These are phyloP conservation scores for Cryptocheilus praepositus DNA, from an alignment of 2,888 invertebrate species.

Conservation along the genomic window DNA sequence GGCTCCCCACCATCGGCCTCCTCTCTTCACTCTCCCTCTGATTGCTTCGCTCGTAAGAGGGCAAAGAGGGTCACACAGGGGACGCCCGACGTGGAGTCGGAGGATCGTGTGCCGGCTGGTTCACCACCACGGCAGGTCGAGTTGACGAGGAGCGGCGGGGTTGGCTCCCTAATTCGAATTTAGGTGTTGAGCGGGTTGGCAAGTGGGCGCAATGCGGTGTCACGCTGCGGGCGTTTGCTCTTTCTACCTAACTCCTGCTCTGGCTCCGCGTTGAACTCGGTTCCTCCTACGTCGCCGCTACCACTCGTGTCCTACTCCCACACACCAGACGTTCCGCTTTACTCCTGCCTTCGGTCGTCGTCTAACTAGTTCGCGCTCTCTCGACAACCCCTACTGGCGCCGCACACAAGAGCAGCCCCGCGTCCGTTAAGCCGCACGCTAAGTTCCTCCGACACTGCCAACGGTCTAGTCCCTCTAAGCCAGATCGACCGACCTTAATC, in stretches of 20 bases:
- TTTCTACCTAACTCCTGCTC: constrained; percentile 47
- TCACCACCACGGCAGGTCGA: constrained; percentile 40
- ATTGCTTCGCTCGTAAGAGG: constrained; percentile 35
- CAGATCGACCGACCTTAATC: constrained; percentile 57
- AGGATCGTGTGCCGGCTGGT: constrained; percentile 22
- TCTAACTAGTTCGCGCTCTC: constrained; percentile 3
- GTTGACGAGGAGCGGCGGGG: constrained; percentile 65
- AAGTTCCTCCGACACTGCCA: constrained; percentile 48
- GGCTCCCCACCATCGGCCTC: constrained; percentile 17
- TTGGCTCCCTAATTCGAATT: constrained; percentile 70
- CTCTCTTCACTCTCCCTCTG: constrained; percentile 38
- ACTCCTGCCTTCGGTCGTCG: constrained; percentile 34
- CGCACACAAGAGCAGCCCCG: constrained; percentile 15
- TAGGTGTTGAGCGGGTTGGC: constrained; percentile 70
- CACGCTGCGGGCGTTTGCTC: constrained; percentile 69
- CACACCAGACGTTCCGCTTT: constrained; percentile 13
- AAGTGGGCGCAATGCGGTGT: constrained; percentile 72
- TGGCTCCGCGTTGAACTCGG: too few species aligned
- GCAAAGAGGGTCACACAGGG: constrained; percentile 43
- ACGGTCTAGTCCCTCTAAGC: constrained; percentile 43
- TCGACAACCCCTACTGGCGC: constrained; percentile 21
- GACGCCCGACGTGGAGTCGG: constrained; percentile 34
- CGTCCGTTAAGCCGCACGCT: constrained; percentile 43
- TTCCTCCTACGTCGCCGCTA: constrained; percentile 7
- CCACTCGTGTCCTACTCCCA: constrained; percentile 23